A percentile compares a stretch with the other conserved stretches of the same genome.
Evolutionary conservation across 2,797 vertebrate species (phyloP).

Genomic region (Danionella dracula): DNA sequence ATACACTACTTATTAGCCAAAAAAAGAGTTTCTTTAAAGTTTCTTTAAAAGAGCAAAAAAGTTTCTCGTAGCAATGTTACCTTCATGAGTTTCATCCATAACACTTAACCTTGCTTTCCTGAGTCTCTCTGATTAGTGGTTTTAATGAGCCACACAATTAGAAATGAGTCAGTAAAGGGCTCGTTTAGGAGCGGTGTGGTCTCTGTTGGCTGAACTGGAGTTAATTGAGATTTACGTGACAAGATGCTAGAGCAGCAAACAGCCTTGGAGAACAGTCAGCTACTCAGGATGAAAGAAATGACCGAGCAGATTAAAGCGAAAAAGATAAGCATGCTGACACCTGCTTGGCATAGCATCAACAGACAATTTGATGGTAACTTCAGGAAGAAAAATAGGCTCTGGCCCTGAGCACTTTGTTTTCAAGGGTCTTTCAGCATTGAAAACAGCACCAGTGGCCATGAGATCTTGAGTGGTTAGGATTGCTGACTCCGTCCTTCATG

Average conservation of each 20-base stretch:
- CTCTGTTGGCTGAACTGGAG: constrained; percentile 16
- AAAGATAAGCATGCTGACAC: constrained; percentile 2
- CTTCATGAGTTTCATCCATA: not conserved
- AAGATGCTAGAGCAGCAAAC: not conserved
- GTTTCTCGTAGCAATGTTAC: no score
- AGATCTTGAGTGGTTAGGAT: not conserved
- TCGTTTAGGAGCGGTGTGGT: constrained; percentile 7
- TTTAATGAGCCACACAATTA: constrained; percentile 32
- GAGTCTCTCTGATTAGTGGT: constrained; percentile 17
- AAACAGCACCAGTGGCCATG: not conserved
- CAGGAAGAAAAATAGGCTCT: not conserved
- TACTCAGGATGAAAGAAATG: constrained; percentile 9
- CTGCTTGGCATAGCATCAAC: not conserved
- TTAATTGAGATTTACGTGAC: constrained; percentile 35
- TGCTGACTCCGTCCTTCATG: constrained; percentile 36
- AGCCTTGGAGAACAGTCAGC: constrained; percentile 5
- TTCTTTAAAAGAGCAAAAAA: no score
- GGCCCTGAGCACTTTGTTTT: not conserved
- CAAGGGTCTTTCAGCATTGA: not conserved
- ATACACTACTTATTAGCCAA: no score
- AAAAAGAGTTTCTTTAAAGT: no score
- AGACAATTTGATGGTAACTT: not conserved
- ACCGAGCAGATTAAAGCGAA: not conserved
- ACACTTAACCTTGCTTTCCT: constrained; percentile 3
- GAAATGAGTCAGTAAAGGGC: constrained; percentile 30